Conservation (phyloP, 2,888 invertebrate species). For the Dione juno region DNA sequence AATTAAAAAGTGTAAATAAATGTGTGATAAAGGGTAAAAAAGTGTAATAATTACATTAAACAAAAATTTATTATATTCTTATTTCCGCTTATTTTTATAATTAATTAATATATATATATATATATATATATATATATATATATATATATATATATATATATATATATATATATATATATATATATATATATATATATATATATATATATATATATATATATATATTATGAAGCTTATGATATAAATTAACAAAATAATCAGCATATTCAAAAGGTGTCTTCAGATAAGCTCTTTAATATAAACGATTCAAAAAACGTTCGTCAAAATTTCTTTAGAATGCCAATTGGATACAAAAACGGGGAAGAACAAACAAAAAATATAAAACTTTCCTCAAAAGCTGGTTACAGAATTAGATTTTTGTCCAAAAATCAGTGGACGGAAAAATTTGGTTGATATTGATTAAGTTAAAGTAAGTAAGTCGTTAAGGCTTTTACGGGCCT, state of each 20-base stretch:
- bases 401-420: neutral
- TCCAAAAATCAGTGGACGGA: neutral
- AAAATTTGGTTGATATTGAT: neutral
- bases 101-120: too few relatives aligned
- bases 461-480: neutral
- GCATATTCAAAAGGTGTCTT: slow-evolving; percentile 4
- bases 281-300: slow-evolving; percentile 11
- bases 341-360: slow-evolving; percentile 11
- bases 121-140: too few relatives aligned
- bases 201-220: too few relatives aligned
- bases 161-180: too few relatives aligned
- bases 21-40: too few relatives aligned
- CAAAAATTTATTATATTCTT: too few relatives aligned
- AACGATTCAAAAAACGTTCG: slow-evolving; percentile 15
- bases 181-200: too few relatives aligned
- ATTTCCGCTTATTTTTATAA: too few relatives aligned
- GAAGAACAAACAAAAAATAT: slow-evolving; percentile 13
- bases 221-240: too few relatives aligned
- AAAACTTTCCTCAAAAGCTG: neutral
- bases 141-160: too few relatives aligned
- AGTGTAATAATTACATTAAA: too few relatives aligned
- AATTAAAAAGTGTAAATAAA: too few relatives aligned
- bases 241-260: neutral
- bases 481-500: neutral
- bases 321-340: slow-evolving; percentile 14